Evolutionary conservation across 2,888 invertebrate species (phyloP).

Genomic region (Pilophorus perplexus): DNA sequence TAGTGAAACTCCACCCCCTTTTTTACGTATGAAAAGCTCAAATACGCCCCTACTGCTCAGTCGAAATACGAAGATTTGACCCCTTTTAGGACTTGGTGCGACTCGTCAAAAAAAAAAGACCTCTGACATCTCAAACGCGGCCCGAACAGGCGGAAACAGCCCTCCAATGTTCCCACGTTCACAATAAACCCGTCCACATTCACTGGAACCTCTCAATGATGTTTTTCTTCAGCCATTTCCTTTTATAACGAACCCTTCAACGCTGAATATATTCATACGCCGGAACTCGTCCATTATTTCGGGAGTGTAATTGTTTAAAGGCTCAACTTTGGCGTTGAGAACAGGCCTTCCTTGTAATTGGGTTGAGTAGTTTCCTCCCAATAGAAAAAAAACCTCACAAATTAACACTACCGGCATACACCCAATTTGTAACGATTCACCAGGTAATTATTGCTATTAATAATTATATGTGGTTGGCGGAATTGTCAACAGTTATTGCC

Average conservation of each 20-base stretch:
- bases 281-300: neutral
- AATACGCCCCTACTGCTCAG: no score
- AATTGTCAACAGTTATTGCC: no score
- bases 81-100: neutral
- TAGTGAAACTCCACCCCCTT: no score
- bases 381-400: no score
- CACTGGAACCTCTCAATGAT: neutral
- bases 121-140: neutral
- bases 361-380: no score
- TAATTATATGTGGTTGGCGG: no score
- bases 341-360: no score
- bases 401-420: no score
- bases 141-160: neutral
- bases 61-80: neutral
- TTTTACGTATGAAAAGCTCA: no score
- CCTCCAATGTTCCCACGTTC: neutral
- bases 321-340: no score
- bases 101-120: neutral
- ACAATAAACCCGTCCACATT: neutral
- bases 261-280: neutral
- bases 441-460: no score
- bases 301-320: neutral
- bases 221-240: conserved; percentile 25
- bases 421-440: no score
- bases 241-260: conserved; percentile 18